Percentiles rank a stretch among this genome's conserved stretches.
Conservation (phyloP, 2,888 invertebrate species). For the Lordiphosa andalusiaca region DNA sequence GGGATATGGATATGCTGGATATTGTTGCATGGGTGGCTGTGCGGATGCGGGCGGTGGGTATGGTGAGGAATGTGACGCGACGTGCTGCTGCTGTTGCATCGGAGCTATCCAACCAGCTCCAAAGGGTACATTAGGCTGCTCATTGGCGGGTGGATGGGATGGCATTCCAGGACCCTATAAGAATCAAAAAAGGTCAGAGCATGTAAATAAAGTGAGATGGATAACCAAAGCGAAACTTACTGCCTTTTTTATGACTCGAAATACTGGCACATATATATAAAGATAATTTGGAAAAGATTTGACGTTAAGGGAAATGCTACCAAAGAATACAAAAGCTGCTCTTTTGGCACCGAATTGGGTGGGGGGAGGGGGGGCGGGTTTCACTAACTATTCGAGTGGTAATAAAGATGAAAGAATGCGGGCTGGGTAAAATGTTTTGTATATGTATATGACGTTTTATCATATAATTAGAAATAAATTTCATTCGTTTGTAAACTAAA, state of each 20-base stretch:
- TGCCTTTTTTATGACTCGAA: not conserved
- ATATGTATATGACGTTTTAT: too few species aligned
- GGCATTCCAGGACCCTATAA: conserved; percentile 80
- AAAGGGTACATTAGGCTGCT: conserved; percentile 73
- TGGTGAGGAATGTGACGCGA: conserved; percentile 33
- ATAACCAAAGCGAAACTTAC: not conserved
- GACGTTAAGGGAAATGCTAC: too few species aligned
- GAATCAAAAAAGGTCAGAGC: conserved; percentile 40
- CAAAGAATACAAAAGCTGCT: too few species aligned
- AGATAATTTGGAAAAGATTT: too few species aligned
- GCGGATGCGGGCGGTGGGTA: conserved; percentile 51
- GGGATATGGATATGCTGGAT: conserved; percentile 40
- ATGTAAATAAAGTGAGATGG: not conserved
- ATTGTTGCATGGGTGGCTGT: conserved; percentile 41
- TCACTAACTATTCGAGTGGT: too few species aligned
- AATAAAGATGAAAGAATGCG: too few species aligned
- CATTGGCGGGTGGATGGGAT: conserved; percentile 56
- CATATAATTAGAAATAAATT: too few species aligned
- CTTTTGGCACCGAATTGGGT: too few species aligned
- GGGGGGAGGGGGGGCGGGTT: too few species aligned
- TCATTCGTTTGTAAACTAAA: too few species aligned
- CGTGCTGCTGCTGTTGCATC: conserved; percentile 52
- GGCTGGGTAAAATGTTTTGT: too few species aligned
- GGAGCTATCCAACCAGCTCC: conserved; percentile 78
- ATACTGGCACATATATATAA: not conserved